Base-by-base conservation (phyloP, 2,888 invertebrate genomes). In the Polydesmus complanatus region DNA sequence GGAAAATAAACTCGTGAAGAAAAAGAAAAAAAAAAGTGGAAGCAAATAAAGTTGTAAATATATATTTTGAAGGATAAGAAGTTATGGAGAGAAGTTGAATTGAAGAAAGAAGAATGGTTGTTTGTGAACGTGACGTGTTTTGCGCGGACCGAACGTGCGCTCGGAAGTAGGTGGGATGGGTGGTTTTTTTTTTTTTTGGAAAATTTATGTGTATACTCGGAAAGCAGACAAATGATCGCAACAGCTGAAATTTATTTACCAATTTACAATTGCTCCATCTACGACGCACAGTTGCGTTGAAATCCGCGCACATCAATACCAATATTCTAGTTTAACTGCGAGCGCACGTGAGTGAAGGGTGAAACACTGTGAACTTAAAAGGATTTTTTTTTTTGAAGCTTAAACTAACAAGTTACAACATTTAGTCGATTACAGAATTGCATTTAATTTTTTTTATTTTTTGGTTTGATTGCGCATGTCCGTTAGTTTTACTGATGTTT, bases 181-280 rank as follows among this genome's bases (percentile, higher is more conserved):
- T n/a, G n/a, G n/a, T n/a, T n/a, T n/a, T n/a, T n/a, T n/a, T n/a
- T n/a, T n/a, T n/a, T n/a, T n/a, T n/a, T n/a, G n/a, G n/a, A n/a
- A n/a, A n/a, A n/a, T n/a, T n/a, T n/a, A n/a, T n/a, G n/a, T n/a
- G n/a, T n/a, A n/a, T n/a, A n/a, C n/a, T 19, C 14, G 14, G 53
- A 19, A 52, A 48, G 60, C 60, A 60, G 54, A 60, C 60, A 60
- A 60, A 60, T 60, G 60, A 60, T 60, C 60, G 60, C 54, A 27
- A 52, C 22, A 22, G 18, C 52, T 22, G 52, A 60, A 54, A 60
- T 60, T 60, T 60, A 60, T 60, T 60, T 60, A 60, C 60, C 60
- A 60, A 60, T 60, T 60, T 60, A 47, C 54, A 54, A 60, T 54
- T 52, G 47, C 54, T 60, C 54, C 60, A 37, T 54, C 27, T 47